Percentiles rank a stretch among this genome's conserved stretches.
Evolutionary conservation across 2,797 vertebrate species (phyloP).

Genomic region (Mastacembelus armatus): DNA sequence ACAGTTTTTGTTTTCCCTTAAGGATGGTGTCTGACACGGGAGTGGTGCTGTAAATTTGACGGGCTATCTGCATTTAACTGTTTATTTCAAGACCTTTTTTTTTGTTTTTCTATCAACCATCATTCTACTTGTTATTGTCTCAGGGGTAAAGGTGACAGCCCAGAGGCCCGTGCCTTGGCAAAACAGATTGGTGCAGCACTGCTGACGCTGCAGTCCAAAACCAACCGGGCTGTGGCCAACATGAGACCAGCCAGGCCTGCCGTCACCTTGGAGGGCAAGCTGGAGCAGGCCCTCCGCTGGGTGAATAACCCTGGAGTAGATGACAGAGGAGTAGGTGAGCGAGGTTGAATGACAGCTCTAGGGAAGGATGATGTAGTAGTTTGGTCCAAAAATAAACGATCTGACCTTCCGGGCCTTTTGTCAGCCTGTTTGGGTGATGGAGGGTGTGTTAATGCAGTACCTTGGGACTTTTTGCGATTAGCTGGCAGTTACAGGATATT

Average conservation of each 20-base stretch:
- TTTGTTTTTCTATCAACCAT: constrained; percentile 2
- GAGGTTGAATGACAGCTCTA: constrained; percentile 5
- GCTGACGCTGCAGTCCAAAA: constrained; percentile 96
- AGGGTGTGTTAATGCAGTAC: constrained; percentile 11
- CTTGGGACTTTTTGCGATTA: background rate
- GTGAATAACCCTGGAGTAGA: constrained; percentile 94
- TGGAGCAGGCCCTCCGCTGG: constrained; percentile 98
- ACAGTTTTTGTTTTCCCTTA: constrained; percentile 59
- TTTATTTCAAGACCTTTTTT: background rate
- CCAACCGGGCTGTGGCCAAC: constrained; percentile 95
- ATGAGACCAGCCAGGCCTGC: constrained; percentile 96
- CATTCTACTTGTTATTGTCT: constrained; percentile 19
- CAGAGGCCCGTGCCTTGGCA: constrained; percentile 93
- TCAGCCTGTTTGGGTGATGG: constrained; percentile 16
- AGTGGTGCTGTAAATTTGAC: constrained; percentile 9
- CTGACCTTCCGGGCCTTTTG: constrained; percentile 30
- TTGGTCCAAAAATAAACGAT: constrained; percentile 45
- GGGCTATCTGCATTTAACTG: background rate
- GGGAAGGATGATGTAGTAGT: constrained; percentile 21
- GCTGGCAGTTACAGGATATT: constrained; percentile 17
- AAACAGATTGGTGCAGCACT: constrained; percentile 95
- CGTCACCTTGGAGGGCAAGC: constrained; percentile 96
- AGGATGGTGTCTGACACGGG: constrained; percentile 18
- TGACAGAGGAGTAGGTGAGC: constrained; percentile 94
- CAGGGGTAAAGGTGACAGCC: constrained; percentile 97